A percentile compares a stretch with the other conserved stretches of the same genome.
Conservation (phyloP, 2,888 invertebrate genomes). For the Xylota sylvarum region DNA sequence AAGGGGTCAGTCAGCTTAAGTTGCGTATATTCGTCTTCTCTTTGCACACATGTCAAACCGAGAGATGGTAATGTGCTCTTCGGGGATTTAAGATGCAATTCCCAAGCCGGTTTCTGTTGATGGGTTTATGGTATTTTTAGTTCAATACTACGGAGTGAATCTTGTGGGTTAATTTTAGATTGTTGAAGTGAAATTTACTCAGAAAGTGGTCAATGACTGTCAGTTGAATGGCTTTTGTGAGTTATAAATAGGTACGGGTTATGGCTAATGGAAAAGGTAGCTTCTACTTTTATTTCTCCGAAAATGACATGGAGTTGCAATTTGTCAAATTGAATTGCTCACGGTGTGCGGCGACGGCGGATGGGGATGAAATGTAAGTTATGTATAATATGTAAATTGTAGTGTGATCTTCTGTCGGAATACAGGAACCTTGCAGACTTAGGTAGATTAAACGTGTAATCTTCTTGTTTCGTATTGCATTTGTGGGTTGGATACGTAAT, state of each 20-base stretch:
- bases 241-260: slow-evolving; percentile 28
- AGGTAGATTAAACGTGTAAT: no score
- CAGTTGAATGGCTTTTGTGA: slow-evolving; percentile 47
- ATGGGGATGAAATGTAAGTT: no score
- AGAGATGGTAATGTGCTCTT: slow-evolving; percentile 48
- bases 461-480: no score
- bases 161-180: slow-evolving; percentile 60
- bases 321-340: not conserved
- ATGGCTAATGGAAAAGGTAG: not conserved
- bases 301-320: not conserved
- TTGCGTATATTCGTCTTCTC: slow-evolving; percentile 10
- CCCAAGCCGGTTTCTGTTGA: slow-evolving; percentile 46
- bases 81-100: slow-evolving; percentile 39
- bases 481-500: no score
- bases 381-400: no score
- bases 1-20: slow-evolving; percentile 11
- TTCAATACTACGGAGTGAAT: slow-evolving; percentile 41
- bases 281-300: not conserved
- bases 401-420: no score
- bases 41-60: slow-evolving; percentile 28
- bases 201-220: slow-evolving; percentile 65
- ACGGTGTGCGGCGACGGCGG: no score
- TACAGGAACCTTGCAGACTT: no score
- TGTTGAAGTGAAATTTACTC: slow-evolving; percentile 55
- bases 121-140: slow-evolving; percentile 54